Conservation (phyloP, 2,113 vertebrate species). For the Dasypus novemcinctus region DNA sequence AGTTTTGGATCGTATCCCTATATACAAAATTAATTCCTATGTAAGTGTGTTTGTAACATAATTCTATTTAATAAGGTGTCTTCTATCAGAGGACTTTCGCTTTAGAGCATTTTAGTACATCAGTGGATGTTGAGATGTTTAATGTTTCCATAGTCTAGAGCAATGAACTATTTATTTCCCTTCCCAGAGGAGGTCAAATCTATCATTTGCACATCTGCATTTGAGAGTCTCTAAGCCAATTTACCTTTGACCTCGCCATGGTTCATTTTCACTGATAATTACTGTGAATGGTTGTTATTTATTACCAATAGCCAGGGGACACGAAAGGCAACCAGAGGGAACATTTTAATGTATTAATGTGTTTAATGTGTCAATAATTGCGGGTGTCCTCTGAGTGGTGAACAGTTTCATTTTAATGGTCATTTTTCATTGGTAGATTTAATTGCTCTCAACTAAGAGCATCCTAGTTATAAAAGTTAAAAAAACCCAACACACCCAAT, state of each 20-base stretch:
- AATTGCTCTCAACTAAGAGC: not conserved
- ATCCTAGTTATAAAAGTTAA: not conserved
- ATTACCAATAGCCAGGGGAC: not conserved
- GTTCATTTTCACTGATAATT: slow-evolving; percentile 1
- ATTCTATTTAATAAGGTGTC: not conserved
- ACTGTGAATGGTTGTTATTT: not conserved
- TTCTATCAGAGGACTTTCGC: not conserved
- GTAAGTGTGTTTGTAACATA: not conserved
- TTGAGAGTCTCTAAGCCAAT: slow-evolving; percentile 26
- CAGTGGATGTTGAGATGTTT: not conserved
- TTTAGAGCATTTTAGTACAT: not conserved
- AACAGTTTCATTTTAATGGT: slow-evolving; percentile 9
- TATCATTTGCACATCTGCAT: not conserved
- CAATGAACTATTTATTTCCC: not conserved
- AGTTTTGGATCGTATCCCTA: not conserved
- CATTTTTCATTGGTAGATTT: not conserved
- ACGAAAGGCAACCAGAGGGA: not conserved
- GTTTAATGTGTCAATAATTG: slow-evolving; percentile 41
- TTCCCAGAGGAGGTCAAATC: not conserved
- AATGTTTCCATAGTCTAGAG: not conserved
- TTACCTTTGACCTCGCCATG: not conserved
- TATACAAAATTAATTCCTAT: not conserved
- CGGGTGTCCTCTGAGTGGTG: not conserved
- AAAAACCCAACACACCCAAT: not conserved
- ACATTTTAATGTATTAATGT: not conserved